These are phyloP conservation scores for Laupala kohalensis DNA, from an alignment of 1,140 invertebrate genomes.

Conservation along the genomic window DNA sequence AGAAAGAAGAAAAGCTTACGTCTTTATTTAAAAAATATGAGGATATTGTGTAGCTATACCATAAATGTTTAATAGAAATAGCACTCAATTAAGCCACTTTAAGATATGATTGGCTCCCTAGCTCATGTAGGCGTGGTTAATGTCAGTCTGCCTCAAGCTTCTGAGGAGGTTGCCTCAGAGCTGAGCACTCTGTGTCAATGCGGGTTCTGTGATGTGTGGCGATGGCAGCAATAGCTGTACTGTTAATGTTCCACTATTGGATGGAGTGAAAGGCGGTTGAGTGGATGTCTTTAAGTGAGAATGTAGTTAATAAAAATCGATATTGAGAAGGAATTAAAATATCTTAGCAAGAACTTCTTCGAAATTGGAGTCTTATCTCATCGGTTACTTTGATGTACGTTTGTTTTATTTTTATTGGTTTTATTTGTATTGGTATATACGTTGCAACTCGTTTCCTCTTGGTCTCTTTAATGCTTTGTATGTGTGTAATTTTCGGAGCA, in stretches of 20 bases:
- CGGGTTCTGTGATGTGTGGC: no score
- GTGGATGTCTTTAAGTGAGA: no score
- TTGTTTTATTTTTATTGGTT: background rate
- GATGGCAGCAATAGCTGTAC: no score
- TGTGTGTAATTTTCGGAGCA: background rate
- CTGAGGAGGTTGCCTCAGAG: background rate
- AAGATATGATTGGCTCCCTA: background rate
- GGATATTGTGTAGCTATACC: background rate
- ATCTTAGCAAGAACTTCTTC: no score
- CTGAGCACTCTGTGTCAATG: no score
- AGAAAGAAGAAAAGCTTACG: no score
- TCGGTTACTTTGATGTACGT: background rate
- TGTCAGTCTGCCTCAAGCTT: slow-evolving; percentile 3
- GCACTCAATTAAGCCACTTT: background rate
- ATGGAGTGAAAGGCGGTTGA: background rate
- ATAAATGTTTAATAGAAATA: background rate
- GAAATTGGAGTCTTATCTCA: no score
- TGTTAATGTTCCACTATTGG: no score
- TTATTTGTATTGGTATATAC: background rate
- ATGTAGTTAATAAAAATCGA: no score
- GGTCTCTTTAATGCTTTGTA: background rate
- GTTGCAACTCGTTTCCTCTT: background rate
- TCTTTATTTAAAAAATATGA: no score
- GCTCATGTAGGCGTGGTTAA: slow-evolving; percentile 8
- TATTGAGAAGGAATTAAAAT: no score